A percentile compares a stretch with the other conserved stretches of the same genome.
Conservation (phyloP, 1,140 invertebrate genomes). For the Drosophila pachea region DNA sequence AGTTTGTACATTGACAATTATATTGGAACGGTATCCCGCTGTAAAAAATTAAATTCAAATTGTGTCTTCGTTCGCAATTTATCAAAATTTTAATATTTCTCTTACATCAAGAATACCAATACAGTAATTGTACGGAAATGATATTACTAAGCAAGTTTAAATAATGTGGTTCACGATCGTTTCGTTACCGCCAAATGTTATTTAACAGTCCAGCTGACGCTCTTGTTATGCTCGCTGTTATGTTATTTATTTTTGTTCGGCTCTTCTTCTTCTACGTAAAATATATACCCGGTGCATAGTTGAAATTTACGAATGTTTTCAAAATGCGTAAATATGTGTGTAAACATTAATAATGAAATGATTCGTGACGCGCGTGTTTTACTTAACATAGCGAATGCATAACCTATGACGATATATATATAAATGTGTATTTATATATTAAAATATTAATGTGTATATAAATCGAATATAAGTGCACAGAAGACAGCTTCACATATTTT, state of each 20-base stretch:
- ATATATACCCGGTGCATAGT: conserved; percentile 23
- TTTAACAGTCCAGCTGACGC: conserved; percentile 5
- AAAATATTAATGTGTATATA: neutral
- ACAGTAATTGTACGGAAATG: neutral
- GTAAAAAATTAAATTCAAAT: too few species aligned
- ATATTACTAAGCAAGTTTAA: neutral
- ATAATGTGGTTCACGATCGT: neutral
- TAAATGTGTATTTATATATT: neutral
- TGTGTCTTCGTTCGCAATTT: too few species aligned
- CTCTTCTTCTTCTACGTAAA: conserved; percentile 18
- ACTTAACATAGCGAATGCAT: neutral
- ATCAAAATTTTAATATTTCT: too few species aligned
- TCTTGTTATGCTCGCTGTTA: conserved; percentile 1
- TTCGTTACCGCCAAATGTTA: neutral
- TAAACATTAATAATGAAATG: neutral
- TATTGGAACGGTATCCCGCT: too few species aligned
- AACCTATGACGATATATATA: neutral
- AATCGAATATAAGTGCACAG: neutral
- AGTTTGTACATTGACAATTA: too few species aligned
- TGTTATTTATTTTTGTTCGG: conserved; percentile 13
- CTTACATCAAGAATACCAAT: too few species aligned
- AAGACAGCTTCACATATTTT: neutral
- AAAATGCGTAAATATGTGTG: neutral
- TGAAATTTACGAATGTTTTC: conserved; percentile 17
- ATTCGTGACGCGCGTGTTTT: neutral